These are phyloP conservation scores for Dendrocincla tyrannina DNA, from an alignment of 2,797 vertebrate genomes.

Conservation along the genomic window DNA sequence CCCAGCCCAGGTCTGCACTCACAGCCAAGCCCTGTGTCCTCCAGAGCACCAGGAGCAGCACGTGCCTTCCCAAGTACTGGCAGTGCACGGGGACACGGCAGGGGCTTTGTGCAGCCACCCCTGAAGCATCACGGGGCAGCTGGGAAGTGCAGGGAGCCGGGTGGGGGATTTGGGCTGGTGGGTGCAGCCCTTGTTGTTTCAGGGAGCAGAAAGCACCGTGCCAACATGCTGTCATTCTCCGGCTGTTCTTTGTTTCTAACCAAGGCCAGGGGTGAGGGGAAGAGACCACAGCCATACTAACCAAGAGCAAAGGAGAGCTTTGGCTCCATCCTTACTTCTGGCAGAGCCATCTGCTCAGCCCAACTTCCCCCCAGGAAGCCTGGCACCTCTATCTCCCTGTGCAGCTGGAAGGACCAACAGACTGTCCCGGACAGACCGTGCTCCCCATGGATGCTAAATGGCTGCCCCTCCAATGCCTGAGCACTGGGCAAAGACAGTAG, in stretches of 20 bases:
- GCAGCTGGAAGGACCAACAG: not conserved
- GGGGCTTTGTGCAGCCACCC: not conserved
- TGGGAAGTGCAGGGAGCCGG: not conserved
- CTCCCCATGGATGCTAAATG: not conserved
- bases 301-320: not conserved
- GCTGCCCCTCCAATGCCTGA: not conserved
- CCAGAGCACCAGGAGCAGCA: accelerated
- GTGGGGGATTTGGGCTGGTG: not conserved
- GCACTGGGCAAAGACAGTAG: not conserved
- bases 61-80: accelerated
- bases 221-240: accelerated
- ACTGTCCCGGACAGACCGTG: not conserved
- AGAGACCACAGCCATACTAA: not conserved
- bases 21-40: not conserved
- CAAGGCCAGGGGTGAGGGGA: accelerated
- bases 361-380: accelerated
- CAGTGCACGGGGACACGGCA: accelerated
- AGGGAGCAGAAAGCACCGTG: accelerated
- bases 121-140: not conserved
- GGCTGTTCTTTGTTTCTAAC: accelerated
- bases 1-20: not conserved
- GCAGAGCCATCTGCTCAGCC: not conserved
- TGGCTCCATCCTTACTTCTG: not conserved
- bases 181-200: not conserved
- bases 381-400: not conserved